Percentiles rank a stretch among this genome's conserved stretches.
Conservation (phyloP, 2,797 vertebrate genomes). For the Phoeniculus purpureus region DNA sequence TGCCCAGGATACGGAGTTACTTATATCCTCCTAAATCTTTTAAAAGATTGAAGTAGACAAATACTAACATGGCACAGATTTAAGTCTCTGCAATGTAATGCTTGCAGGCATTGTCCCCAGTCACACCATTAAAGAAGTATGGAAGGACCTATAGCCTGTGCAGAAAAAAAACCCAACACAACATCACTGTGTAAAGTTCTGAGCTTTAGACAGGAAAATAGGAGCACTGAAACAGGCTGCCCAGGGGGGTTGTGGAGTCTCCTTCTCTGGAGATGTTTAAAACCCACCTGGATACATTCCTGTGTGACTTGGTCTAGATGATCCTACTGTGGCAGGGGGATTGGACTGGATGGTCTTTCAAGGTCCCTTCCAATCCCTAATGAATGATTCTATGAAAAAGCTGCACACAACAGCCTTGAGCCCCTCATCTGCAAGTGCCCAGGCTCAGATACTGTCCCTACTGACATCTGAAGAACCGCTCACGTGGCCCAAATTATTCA, state of each 20-base stretch:
- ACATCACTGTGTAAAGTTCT: not conserved
- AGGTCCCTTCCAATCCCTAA: too few species aligned
- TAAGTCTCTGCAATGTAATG: not conserved
- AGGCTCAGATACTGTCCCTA: not conserved
- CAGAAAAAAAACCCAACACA: not conserved
- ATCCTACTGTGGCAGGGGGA: too few species aligned
- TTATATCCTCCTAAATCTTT: not conserved
- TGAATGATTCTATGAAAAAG: too few species aligned
- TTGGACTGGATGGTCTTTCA: too few species aligned
- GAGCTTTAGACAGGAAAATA: not conserved
- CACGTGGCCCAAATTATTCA: not conserved
- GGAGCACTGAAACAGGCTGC: too few species aligned
- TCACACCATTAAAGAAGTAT: not conserved
- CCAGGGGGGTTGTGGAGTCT: too few species aligned
- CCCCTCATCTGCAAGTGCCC: not conserved
- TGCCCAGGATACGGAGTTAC: not conserved
- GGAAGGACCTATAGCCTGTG: not conserved
- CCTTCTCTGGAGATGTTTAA: too few species aligned
- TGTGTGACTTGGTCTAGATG: too few species aligned
- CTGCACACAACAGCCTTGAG: not conserved
- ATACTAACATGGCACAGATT: not conserved
- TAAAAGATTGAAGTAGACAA: not conserved
- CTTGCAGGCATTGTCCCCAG: not conserved
- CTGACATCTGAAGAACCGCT: not conserved
- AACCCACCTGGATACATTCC: too few species aligned